Evolutionary conservation across 2,797 vertebrate species (phyloP), one percentile per base, ranked within the genome.

Genomic region (Remorina albescens): DNA sequence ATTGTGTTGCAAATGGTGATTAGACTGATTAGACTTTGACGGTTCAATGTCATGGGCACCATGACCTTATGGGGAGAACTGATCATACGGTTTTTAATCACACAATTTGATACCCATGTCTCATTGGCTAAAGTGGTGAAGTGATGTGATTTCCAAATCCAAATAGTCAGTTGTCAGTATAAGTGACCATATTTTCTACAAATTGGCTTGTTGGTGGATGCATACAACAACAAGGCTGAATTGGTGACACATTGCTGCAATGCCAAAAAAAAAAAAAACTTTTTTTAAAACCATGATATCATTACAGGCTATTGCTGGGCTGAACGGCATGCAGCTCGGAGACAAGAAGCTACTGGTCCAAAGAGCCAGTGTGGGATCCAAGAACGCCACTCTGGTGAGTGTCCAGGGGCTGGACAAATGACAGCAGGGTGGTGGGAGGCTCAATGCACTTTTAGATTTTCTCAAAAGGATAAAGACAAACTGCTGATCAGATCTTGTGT

Each of bases 261-360:
- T 13, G 8, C 21, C 1, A 28, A 15, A 25, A n/a, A n/a, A n/a
- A n/a, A n/a, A n/a, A n/a, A n/a, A n/a, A n/a, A n/a, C n/a, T n/a
- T n/a, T n/a, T n/a, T 25, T 67, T 39, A 23, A 58, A 77, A 41
- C 26, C 0, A 47, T 60, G 19, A 36, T 67, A 8, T 80, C 32
- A 46, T 79, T 81, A 0, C 87, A 98, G 96, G 97, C 96, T 67
- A 97, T 97, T 15, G 96, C 97, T 4, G 97, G 97, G 64, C 91
- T 98, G 79, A 98, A 97, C 0, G 96, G 97, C 58, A 98, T 98
- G 97, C 97, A 98, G 85, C 92, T 98, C 42, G 97, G 97, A 59
- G 96, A 98, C 89, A 98, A 98, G 94, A 98, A 98, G 80, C 96
- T 98, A 60, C 93, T 98, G 82, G 97, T 98, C 63, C 96, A 98